Evolutionary conservation across 2,888 invertebrate genomes (phyloP), one percentile per base, ranked within the genome.

Genomic region (Machimus rusticus): DNA sequence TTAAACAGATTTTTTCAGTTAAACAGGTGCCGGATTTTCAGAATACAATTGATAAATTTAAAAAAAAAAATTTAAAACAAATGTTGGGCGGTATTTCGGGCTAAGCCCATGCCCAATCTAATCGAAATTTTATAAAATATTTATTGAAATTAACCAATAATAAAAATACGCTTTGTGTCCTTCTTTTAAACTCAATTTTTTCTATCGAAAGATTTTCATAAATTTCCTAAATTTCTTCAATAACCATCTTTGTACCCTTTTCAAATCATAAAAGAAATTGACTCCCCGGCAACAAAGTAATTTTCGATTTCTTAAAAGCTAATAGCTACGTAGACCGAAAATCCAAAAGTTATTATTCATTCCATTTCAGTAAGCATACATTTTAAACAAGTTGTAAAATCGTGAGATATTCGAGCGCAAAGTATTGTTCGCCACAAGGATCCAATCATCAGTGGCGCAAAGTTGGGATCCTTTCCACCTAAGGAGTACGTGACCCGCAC

Each of bases 351-450:
- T 78, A 46, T 78, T 39, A 34, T 78, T 39, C 19, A 78, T 78
- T 78, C 46, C 37, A 78, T 78, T 43, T 43, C 78, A 78, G 43
- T 78, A 78, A 78, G 43, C 46, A 78, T 78, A 78, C 43, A 78
- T 78, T 78, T 39, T 43, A 39, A 39, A 39, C 78, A 78, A 78
- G 78, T 43, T 78, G 39, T 39, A 78, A 78, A 37, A 78, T 43
- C 43, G 19, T 78, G n/a, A 43, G 43, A 46, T 78, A 78, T 78
- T 78, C 78, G 78, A 8, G 19, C 43, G 5, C 5, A 77, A 77
- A 39, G 39, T 19, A 77, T 77, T 77, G 37, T 77, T 77, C 77
- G 37, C 77, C 77, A 77, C 78, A 78, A 78, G 78, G 39, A 39
- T 78, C 78, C 78, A 78, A 78, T 78, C 78, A 78, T 78, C 37